phyloP scores from a whole-genome alignment of 2,113 vertebrate genomes.

The Otus sunia region DNA sequence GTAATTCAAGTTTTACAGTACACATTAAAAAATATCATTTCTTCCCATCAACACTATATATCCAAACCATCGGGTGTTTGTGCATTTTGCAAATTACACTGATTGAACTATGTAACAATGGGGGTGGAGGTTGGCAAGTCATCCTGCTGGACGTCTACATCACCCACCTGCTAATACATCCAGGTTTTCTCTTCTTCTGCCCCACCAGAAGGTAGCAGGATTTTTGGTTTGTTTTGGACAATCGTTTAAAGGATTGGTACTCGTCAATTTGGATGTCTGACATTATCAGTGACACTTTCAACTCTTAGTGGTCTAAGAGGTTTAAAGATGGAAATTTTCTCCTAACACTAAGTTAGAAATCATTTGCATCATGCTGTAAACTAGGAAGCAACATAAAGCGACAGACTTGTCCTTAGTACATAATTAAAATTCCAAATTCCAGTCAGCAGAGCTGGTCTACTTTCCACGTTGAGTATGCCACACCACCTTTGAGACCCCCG shows the following conservation, averaged over 20 bases:
- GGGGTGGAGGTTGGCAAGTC: conserved; percentile 74
- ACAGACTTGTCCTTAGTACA: conserved; percentile 86
- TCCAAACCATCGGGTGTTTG: conserved; percentile 77
- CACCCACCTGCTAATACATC: conserved; percentile 78
- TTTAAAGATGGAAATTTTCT: conserved; percentile 80
- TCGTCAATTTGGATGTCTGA: conserved; percentile 73
- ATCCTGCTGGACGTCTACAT: conserved; percentile 71
- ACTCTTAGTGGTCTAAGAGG: conserved; percentile 81
- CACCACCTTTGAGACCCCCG: conserved; percentile 35
- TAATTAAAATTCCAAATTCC: conserved; percentile 80
- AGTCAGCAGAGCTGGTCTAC: conserved; percentile 79
- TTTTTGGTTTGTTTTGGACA: conserved; percentile 78
- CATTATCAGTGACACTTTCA: conserved; percentile 69
- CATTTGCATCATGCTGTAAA: conserved; percentile 94
- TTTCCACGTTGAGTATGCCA: conserved; percentile 66
- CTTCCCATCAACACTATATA: conserved; percentile 83
- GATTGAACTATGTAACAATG: conserved; percentile 79
- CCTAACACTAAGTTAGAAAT: conserved; percentile 86
- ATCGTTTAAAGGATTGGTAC: conserved; percentile 67
- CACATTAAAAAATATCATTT: conserved; percentile 83
- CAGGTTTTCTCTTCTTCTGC: conserved; percentile 49
- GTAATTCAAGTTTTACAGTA: conserved; percentile 84
- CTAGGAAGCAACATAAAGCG: conserved; percentile 89
- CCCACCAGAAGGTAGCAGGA: conserved; percentile 66
- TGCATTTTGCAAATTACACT: conserved; percentile 81